These are phyloP conservation scores for Abrostola tripartita DNA, from an alignment of 2,888 invertebrate genomes.

Conservation along the genomic window DNA sequence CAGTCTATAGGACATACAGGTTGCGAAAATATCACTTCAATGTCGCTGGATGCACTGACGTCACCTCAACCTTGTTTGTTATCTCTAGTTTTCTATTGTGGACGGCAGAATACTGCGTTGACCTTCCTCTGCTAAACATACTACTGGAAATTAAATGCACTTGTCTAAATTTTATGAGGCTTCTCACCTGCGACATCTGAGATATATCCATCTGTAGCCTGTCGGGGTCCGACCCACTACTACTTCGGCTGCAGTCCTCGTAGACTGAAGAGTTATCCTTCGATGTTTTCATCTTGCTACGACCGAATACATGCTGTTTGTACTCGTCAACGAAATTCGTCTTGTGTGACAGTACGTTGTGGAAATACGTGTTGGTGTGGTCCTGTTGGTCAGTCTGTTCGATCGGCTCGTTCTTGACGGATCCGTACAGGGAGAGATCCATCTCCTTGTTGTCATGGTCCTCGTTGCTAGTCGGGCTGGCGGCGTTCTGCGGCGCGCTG, in stretches of 20 bases:
- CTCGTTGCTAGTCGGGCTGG: conserved; percentile 77
- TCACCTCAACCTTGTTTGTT: conserved; percentile 48
- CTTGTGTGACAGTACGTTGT: conserved; percentile 67
- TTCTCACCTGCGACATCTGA: conserved; percentile 82
- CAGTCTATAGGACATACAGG: conserved; percentile 25
- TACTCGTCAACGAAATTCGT: conserved; percentile 77
- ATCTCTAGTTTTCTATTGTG: conserved; percentile 52
- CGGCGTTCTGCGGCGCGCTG: conserved; percentile 68
- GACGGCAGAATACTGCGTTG: conserved; percentile 39
- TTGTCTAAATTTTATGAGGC: conserved; percentile 6
- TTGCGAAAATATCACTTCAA: conserved; percentile 43
- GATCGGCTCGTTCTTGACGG: conserved; percentile 78
- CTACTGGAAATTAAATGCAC: conserved; percentile 30
- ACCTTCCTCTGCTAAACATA: conserved; percentile 39
- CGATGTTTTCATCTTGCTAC: conserved; percentile 69
- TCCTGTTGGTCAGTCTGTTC: conserved; percentile 64
- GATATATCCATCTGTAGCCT: conserved; percentile 92
- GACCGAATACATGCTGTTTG: conserved; percentile 77
- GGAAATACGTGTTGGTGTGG: conserved; percentile 68
- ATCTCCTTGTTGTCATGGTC: conserved; percentile 84
- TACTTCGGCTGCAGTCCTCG: conserved; percentile 90
- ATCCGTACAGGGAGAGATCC: conserved; percentile 82
- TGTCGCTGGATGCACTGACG: conserved; percentile 43
- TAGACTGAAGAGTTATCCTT: conserved; percentile 86
- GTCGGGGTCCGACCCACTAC: conserved; percentile 92